Evolutionary conservation across 2,113 vertebrate genomes (phyloP).

Genomic region (Ploceus nigricollis): DNA sequence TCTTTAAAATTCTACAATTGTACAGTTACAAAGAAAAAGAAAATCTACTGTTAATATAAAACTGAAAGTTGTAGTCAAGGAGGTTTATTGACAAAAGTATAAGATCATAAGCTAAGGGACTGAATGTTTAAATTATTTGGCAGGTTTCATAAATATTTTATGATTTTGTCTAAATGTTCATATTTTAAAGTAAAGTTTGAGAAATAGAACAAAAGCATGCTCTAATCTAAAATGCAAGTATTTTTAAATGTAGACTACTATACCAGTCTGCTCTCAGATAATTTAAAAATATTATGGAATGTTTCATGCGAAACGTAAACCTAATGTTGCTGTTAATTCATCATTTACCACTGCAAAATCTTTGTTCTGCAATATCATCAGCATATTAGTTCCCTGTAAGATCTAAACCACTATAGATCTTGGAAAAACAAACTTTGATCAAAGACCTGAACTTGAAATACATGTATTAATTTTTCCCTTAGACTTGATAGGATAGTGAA

Average conservation of each 20-base stretch:
- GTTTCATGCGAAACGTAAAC: background rate
- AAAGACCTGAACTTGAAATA: background rate
- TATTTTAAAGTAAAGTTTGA: background rate
- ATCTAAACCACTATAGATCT: background rate
- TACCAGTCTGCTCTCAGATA: background rate
- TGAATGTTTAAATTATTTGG: background rate
- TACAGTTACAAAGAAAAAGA: background rate
- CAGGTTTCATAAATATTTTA: background rate
- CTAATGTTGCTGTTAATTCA: conserved; percentile 11
- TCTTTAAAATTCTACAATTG: background rate
- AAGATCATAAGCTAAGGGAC: background rate
- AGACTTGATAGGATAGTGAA: background rate
- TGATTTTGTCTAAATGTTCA: background rate
- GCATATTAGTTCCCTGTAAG: background rate
- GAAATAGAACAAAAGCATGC: background rate
- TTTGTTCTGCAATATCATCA: background rate
- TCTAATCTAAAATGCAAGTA: background rate
- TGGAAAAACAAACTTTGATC: background rate
- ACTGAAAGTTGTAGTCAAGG: background rate
- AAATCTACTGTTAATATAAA: background rate
- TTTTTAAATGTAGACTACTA: background rate
- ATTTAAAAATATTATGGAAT: background rate
- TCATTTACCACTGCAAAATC: background rate
- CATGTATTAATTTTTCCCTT: background rate
- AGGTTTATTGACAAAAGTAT: background rate